These are phyloP conservation scores for Diacarnus erythraeanus DNA, from an alignment of 37 sponge, comb jelly and placozoan genomes.

Conservation along the genomic window DNA sequence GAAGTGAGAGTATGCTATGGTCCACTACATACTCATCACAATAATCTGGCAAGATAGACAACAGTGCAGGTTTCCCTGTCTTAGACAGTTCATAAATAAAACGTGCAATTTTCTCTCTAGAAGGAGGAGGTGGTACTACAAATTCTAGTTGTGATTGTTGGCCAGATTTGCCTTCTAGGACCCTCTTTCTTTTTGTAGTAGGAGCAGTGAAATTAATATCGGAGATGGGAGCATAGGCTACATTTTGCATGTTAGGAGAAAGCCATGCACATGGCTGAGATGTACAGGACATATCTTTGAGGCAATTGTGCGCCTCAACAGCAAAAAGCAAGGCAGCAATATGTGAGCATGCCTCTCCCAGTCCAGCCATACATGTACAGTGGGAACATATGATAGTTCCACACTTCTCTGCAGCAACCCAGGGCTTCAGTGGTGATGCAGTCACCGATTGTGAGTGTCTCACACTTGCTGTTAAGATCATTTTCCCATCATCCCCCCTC, in stretches of 20 bases:
- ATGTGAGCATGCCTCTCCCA: no score
- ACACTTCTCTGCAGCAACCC: conserved; percentile 30
- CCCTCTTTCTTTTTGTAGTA: not conserved
- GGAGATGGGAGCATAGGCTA: not conserved
- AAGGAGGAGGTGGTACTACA: not conserved
- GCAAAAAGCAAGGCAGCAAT: conserved; percentile 30
- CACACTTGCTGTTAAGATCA: not conserved
- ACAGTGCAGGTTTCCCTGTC: conserved; percentile 5
- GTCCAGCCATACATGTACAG: no score
- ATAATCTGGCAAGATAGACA: not conserved
- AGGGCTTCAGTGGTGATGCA: conserved; percentile 17
- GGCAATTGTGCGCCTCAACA: conserved; percentile 12
- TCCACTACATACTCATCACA: not conserved
- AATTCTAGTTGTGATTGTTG: not conserved
- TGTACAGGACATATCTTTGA: conserved; percentile 8
- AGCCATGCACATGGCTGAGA: conserved; percentile 24
- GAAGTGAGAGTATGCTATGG: not conserved
- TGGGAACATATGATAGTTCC: conserved; percentile 22
- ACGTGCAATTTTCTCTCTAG: not conserved
- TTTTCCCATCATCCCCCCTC: not conserved
- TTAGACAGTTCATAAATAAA: not conserved
- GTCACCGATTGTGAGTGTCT: conserved; percentile 8
- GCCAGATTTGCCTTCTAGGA: not conserved
- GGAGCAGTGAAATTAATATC: conserved; percentile 4
- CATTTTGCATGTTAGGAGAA: conserved; percentile 1